These are phyloP conservation scores for Dryadula phaetusa DNA, from an alignment of 2,888 invertebrate species.

Conservation along the genomic window DNA sequence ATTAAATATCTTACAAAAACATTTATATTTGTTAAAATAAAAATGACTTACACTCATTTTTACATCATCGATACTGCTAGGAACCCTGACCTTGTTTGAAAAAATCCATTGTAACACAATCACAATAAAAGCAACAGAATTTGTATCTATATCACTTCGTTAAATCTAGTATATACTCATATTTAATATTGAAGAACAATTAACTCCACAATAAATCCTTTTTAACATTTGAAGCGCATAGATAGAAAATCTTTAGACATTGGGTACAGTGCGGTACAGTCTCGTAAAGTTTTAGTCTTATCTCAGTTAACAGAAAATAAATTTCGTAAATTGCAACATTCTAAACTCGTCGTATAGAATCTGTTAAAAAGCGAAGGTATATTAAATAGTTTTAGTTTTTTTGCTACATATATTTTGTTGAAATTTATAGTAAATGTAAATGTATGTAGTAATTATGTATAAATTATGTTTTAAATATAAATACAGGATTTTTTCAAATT, in stretches of 20 bases:
- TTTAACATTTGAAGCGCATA: conserved; percentile 8
- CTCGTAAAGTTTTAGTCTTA: conserved; percentile 7
- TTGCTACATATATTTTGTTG: too few species aligned
- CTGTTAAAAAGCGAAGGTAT: too few species aligned
- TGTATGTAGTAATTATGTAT: too few species aligned
- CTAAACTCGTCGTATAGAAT: neutral
- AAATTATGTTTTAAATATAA: too few species aligned
- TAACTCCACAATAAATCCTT: neutral
- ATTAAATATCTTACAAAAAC: neutral
- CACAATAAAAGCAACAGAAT: conserved; percentile 25
- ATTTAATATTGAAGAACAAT: conserved; percentile 7
- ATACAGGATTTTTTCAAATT: too few species aligned
- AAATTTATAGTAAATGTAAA: too few species aligned
- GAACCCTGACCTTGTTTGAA: conserved; percentile 67
- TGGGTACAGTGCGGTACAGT: neutral
- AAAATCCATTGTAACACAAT: conserved; percentile 46
- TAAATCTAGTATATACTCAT: conserved; percentile 12
- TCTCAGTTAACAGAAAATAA: neutral
- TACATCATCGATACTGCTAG: conserved; percentile 68
- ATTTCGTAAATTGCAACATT: conserved; percentile 5
- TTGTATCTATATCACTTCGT: conserved; percentile 12
- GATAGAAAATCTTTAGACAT: conserved; percentile 8
- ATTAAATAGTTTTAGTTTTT: too few species aligned
- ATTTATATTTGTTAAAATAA: conserved; percentile 16
- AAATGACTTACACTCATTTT: conserved; percentile 58